Percentiles rank a stretch among this genome's conserved stretches.
Evolutionary conservation across 2,888 invertebrate genomes (phyloP).

Genomic region (Thera britannica): DNA sequence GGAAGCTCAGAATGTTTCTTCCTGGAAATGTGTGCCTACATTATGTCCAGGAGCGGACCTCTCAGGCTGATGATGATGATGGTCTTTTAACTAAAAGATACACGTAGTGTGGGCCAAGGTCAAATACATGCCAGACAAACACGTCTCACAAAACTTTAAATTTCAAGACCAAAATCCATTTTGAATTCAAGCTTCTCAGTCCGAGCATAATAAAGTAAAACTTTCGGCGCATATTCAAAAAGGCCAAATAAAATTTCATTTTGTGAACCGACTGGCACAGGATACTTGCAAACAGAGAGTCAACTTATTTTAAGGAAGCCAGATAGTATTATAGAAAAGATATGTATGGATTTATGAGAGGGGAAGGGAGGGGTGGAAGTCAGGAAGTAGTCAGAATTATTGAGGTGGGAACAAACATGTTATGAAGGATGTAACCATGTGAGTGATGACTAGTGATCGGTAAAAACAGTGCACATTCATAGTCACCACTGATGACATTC

Average conservation of each 20-base stretch:
- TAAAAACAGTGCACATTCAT: no score
- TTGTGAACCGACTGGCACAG: conserved; percentile 57
- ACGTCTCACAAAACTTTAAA: conserved; percentile 34
- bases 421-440: no score
- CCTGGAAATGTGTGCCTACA: no score
- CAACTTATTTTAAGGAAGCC: neutral
- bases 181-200: conserved; percentile 24
- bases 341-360: neutral
- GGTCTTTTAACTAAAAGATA: neutral
- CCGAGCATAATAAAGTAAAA: conserved; percentile 46
- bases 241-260: conserved; percentile 78
- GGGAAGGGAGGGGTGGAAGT: no score
- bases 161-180: conserved; percentile 36
- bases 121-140: conserved; percentile 35
- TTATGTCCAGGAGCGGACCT: no score
- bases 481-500: no score
- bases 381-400: no score
- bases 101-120: conserved; percentile 23
- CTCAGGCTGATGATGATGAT: no score
- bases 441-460: no score
- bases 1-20: no score
- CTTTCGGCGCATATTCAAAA: conserved; percentile 68
- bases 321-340: neutral
- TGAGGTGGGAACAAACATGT: no score
- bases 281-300: conserved; percentile 3